Conservation (phyloP, 1,140 invertebrate genomes). For the Neodiprion lecontei region DNA sequence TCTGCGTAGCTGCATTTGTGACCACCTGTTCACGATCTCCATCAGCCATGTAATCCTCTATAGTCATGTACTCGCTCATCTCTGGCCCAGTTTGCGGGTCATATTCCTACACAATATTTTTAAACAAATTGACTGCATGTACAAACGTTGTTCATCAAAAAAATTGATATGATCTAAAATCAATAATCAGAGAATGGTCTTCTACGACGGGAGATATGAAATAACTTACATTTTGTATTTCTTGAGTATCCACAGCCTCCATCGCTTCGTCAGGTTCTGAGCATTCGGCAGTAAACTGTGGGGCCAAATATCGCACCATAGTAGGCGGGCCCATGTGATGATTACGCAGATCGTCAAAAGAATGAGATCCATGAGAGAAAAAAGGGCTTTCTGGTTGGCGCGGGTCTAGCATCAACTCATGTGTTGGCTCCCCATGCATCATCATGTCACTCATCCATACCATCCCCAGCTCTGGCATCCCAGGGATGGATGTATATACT, state of each 20-base stretch:
- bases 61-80: conserved; percentile 53
- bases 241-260: conserved; percentile 52
- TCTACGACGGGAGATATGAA: background rate
- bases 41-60: conserved; percentile 58
- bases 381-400: conserved; percentile 64
- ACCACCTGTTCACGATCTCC: conserved; percentile 60
- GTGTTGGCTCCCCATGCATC: conserved; percentile 63
- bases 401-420: conserved; percentile 66
- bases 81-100: conserved; percentile 47
- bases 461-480: conserved; percentile 71
- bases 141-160: background rate
- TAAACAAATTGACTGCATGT: background rate
- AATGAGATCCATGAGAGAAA: conserved; percentile 65
- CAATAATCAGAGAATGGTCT: no score
- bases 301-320: conserved; percentile 60
- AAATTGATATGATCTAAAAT: no score
- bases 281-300: conserved; percentile 52
- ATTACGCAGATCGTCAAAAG: conserved; percentile 66
- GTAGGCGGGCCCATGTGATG: conserved; percentile 61
- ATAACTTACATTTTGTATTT: conserved; percentile 52
- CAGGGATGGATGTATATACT: conserved; percentile 63
- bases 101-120: conserved; percentile 41
- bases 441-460: conserved; percentile 76
- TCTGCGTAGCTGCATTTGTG: conserved; percentile 65
- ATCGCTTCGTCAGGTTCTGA: conserved; percentile 58